Evolutionary conservation across 2,888 invertebrate species (phyloP).

Genomic region (Linyphia triangularis): DNA sequence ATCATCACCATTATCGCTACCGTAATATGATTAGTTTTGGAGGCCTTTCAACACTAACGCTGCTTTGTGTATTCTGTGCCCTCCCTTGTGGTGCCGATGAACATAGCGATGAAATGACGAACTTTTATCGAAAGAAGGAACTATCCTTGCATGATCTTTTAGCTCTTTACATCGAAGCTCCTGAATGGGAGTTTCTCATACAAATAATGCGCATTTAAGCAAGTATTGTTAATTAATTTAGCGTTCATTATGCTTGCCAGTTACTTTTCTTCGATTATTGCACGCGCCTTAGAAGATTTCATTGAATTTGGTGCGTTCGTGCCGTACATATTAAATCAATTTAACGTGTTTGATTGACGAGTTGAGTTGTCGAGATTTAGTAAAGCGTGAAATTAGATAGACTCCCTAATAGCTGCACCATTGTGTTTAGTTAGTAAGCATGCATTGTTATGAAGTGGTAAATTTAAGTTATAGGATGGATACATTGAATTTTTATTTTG

Average conservation of each 20-base stretch:
- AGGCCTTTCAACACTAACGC: conserved; percentile 66
- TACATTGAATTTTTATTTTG: too few relatives aligned
- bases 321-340: not conserved
- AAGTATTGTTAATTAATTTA: conserved; percentile 71
- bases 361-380: not conserved
- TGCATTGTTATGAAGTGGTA: not conserved
- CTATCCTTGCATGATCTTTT: conserved; percentile 42
- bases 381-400: not conserved
- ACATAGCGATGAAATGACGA: conserved; percentile 67
- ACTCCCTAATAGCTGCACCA: not conserved
- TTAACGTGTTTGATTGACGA: not conserved
- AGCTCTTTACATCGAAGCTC: conserved; percentile 40
- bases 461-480: too few relatives aligned
- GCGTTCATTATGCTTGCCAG: conserved; percentile 46
- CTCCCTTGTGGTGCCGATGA: conserved; percentile 59
- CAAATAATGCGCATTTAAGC: conserved; percentile 70
- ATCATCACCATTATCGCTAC: conserved; percentile 74
- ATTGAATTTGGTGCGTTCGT: not conserved
- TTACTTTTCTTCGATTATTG: conserved; percentile 17
- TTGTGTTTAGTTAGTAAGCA: not conserved
- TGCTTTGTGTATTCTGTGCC: conserved; percentile 67
- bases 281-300: not conserved
- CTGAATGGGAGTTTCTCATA: conserved; percentile 51
- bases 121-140: conserved; percentile 65
- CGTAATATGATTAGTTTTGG: conserved; percentile 75